Evolutionary conservation across 2,888 invertebrate genomes (phyloP).

Genomic region (Drosophila parthenogenetica): DNA sequence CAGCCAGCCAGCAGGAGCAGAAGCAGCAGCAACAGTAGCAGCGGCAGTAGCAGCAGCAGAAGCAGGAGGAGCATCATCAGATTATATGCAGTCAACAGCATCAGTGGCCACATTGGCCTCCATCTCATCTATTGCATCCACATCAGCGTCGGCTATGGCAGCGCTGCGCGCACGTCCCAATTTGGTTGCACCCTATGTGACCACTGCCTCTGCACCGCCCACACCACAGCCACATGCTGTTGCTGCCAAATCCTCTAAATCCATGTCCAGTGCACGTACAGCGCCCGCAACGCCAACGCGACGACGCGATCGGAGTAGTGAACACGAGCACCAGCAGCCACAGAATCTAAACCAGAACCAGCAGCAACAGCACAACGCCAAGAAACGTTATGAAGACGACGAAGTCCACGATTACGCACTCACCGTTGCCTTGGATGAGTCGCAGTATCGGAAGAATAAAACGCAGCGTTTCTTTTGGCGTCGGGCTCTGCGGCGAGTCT

Average conservation of each 20-base stretch:
- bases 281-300: constrained; percentile 67
- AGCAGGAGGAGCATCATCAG: constrained; percentile 37
- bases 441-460: constrained; percentile 52
- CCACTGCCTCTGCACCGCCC: constrained; percentile 66
- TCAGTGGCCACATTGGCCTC: constrained; percentile 73
- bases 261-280: constrained; percentile 53
- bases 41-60: constrained; percentile 36
- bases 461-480: constrained; percentile 82
- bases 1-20: constrained; percentile 70
- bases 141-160: constrained; percentile 71
- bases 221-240: constrained; percentile 60
- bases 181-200: constrained; percentile 50
- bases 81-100: constrained; percentile 57
- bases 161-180: constrained; percentile 61
- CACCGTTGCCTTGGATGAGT: constrained; percentile 41
- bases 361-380: background rate
- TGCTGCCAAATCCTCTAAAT: background rate
- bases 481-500: constrained; percentile 81
- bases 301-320: constrained; percentile 5
- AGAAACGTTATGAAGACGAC: constrained; percentile 20
- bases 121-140: constrained; percentile 73
- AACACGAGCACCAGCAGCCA: background rate
- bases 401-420: constrained; percentile 38
- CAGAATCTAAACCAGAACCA: background rate
- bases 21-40: constrained; percentile 48